Conservation (phyloP, 2,113 vertebrate genomes). For the Oenanthe melanoleuca region DNA sequence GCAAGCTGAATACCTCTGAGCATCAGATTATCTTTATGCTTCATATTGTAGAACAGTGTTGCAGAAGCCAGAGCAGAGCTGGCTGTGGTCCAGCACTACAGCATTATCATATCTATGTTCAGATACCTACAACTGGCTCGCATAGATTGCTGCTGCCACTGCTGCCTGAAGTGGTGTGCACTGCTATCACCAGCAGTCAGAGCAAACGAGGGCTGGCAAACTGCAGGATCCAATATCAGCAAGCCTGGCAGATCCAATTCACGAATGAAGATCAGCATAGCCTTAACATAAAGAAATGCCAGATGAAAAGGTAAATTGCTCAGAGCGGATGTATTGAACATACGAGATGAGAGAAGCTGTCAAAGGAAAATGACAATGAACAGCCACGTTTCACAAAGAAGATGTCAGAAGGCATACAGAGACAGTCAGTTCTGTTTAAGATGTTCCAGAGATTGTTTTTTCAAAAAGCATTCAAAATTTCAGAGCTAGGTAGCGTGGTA, state of each 20-base stretch:
- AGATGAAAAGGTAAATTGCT: conserved; percentile 23
- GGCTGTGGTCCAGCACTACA: conserved; percentile 1
- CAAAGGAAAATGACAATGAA: conserved; percentile 27
- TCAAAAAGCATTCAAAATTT: background rate
- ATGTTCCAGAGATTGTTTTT: background rate
- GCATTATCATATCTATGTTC: background rate
- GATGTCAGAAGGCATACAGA: background rate
- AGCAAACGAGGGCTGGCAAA: conserved; percentile 17
- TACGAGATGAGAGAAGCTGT: conserved; percentile 33
- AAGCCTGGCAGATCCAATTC: conserved; percentile 4
- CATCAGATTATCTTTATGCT: background rate
- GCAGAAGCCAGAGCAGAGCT: background rate
- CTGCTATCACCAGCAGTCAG: background rate
- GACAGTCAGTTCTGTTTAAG: background rate
- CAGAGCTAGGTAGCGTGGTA: background rate
- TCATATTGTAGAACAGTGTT: background rate
- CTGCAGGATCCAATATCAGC: background rate
- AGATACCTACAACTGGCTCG: background rate
- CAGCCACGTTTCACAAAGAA: background rate
- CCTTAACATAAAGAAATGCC: conserved; percentile 32
- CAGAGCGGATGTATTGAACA: background rate
- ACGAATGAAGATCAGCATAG: background rate
- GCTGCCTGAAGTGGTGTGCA: background rate
- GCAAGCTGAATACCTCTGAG: background rate
- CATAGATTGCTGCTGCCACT: background rate